phyloP scores from a whole-genome alignment of 2,797 vertebrate genomes.

The Enteromius anoplus region DNA sequence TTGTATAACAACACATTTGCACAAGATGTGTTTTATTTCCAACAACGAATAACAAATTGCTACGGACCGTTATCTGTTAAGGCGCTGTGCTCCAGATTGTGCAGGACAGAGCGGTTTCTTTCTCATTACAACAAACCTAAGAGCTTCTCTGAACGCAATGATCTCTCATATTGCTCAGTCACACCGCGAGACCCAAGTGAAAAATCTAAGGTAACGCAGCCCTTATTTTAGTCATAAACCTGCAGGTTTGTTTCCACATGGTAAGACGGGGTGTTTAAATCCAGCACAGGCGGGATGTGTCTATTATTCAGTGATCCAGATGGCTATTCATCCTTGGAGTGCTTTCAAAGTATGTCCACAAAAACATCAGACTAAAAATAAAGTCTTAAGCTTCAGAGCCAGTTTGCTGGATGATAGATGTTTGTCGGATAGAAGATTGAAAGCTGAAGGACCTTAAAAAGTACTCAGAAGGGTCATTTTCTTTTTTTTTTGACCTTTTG shows the following conservation, averaged over 20 bases:
- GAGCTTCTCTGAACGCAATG: slow-evolving; percentile 11
- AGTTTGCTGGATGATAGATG: slow-evolving; percentile 8
- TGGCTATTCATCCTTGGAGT: slow-evolving; percentile 33
- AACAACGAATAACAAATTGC: slow-evolving; percentile 11
- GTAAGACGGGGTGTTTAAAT: slow-evolving; percentile 1
- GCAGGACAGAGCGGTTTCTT: not conserved
- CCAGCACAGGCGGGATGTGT: not conserved
- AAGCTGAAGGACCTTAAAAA: not conserved
- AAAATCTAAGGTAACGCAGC: not conserved
- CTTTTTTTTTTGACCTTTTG: not conserved
- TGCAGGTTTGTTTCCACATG: not conserved
- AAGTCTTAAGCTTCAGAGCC: slow-evolving; percentile 19
- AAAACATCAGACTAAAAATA: slow-evolving; percentile 35
- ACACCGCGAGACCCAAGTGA: not conserved
- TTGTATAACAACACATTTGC: slow-evolving; percentile 29
- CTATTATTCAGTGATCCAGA: slow-evolving; percentile 37
- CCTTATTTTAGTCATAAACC: slow-evolving; percentile 16
- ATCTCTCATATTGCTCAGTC: slow-evolving; percentile 10
- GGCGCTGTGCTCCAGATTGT: not conserved
- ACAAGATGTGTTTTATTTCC: slow-evolving; percentile 22
- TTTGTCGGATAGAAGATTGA: not conserved
- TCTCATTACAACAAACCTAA: slow-evolving; percentile 5
- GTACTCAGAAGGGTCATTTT: not conserved
- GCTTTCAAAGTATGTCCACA: slow-evolving; percentile 21
- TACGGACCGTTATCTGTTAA: not conserved